phyloP scores from a whole-genome alignment of 2,797 vertebrate genomes.

The Etheostoma nigrum region DNA sequence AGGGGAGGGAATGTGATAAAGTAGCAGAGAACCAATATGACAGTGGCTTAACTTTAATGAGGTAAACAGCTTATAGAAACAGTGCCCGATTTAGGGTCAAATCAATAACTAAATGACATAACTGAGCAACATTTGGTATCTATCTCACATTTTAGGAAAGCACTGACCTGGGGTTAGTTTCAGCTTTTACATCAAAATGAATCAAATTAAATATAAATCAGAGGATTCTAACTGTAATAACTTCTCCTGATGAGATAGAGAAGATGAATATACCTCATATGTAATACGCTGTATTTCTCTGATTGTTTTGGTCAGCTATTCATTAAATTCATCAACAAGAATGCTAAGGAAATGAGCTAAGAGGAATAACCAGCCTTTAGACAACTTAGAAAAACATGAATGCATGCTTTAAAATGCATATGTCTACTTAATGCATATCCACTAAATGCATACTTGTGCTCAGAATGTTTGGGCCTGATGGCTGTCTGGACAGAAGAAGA shows the following conservation, averaged over 20 bases:
- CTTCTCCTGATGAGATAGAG: background rate
- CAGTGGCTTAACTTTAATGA: slow-evolving; percentile 18
- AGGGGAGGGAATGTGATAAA: slow-evolving; percentile 4
- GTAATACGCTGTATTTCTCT: background rate
- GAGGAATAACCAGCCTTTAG: background rate
- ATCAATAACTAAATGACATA: slow-evolving; percentile 11
- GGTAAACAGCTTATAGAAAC: background rate
- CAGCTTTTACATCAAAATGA: slow-evolving; percentile 11
- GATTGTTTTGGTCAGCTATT: slow-evolving; percentile 18
- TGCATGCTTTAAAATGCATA: slow-evolving; percentile 23
- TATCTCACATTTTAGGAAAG: background rate
- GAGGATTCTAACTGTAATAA: slow-evolving; percentile 4
- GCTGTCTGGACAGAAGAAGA: slow-evolving; percentile 39
- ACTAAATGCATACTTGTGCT: slow-evolving; percentile 23
- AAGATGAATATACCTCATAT: background rate
- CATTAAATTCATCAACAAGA: slow-evolving; percentile 6
- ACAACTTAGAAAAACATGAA: slow-evolving; percentile 21
- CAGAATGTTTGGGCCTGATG: slow-evolving; percentile 35
- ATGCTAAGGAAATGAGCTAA: slow-evolving; percentile 1
- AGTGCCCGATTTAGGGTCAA: background rate
- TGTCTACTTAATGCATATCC: slow-evolving; percentile 31
- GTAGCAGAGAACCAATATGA: background rate
- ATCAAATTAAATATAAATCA: background rate
- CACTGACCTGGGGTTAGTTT: background rate
- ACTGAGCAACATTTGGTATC: background rate